Base-by-base conservation (phyloP, 2,113 vertebrate species). In the Mola mola region DNA sequence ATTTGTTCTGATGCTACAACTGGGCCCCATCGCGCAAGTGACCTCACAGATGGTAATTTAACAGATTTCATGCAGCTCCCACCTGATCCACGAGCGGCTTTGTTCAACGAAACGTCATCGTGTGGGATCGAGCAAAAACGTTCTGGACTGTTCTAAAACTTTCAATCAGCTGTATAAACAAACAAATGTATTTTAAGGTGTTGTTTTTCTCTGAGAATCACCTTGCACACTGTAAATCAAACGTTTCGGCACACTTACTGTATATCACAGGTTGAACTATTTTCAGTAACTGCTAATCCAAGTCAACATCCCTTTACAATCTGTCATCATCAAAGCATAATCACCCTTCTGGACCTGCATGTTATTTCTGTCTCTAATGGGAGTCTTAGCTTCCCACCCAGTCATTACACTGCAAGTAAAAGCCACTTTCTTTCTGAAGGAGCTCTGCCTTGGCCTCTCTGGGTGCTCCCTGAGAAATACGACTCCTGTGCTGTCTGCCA, bases 381-480 rank as follows among this genome's bases (percentile, higher is more conserved):
- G 73, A 74, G 78, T 78, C 68, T 78, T 65, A 70, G 56, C 43
- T 21, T 85, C 56, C 38, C 75, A 66, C 87, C 81, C 85, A 90
- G 80, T 92, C 86, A 91, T 92, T 92, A 90, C 63, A 58, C 61
- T 17, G 58, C 15, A 29, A 58, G 74, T 89, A 89, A 88, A 88
- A 72, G 83, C 63, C 78, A 85, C 72, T 87, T 86, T 78, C 81
- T 66, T 63, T 42, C 56, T 52, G 53, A 83, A 66, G 75, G 73
- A 65, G 67, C 78, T 82, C 64, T 88, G 74, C 81, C 72, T 88
- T 79, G 81, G 79, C 81, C 76, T 68, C 79, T 62, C 68, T 60
- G 66, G 62, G 75, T 75, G 78, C 82, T 77, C 81, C 70, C 78
- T 59, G n/a, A 63, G 87, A 91, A 91, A 92, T 83, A 85, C 38